These are phyloP conservation scores for Pachyramphus minor DNA, from an alignment of 2,113 vertebrate genomes.

Conservation along the genomic window DNA sequence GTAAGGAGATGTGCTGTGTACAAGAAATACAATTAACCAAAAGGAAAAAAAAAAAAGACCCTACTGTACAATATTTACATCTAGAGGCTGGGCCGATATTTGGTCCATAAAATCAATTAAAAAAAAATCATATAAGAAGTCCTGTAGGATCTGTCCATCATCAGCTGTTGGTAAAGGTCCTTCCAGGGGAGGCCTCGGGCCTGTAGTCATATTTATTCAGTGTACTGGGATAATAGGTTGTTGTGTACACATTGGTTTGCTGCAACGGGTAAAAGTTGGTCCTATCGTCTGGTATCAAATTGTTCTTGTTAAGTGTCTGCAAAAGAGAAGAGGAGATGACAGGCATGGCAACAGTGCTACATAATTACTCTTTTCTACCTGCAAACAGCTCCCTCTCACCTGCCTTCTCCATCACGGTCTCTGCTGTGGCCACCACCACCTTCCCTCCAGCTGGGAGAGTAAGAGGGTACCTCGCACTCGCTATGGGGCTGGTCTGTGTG, in stretches of 20 bases:
- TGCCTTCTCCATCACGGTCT: constrained; percentile 11
- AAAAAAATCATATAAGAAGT: constrained; percentile 63
- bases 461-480: not conserved
- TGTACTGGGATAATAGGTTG: constrained; percentile 94
- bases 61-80: constrained; percentile 73
- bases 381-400: constrained; percentile 41
- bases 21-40: constrained; percentile 58
- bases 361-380: not conserved
- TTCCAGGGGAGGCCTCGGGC: constrained; percentile 91
- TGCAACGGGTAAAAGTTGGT: constrained; percentile 93
- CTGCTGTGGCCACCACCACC: not conserved
- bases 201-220: constrained; percentile 94
- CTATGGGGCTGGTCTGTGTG: not conserved
- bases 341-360: not conserved
- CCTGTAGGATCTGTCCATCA: constrained; percentile 51
- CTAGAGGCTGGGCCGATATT: constrained; percentile 54
- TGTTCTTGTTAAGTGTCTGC: constrained; percentile 98
- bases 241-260: constrained; percentile 97
- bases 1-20: constrained; percentile 67
- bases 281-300: constrained; percentile 92
- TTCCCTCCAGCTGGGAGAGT: constrained; percentile 48
- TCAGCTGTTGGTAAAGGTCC: constrained; percentile 97
- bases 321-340: constrained; percentile 39
- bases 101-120: constrained; percentile 70
- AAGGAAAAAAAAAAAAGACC: constrained; percentile 36